Conservation (phyloP, 2,888 invertebrate species). For the Dicranocentrus wangi region DNA sequence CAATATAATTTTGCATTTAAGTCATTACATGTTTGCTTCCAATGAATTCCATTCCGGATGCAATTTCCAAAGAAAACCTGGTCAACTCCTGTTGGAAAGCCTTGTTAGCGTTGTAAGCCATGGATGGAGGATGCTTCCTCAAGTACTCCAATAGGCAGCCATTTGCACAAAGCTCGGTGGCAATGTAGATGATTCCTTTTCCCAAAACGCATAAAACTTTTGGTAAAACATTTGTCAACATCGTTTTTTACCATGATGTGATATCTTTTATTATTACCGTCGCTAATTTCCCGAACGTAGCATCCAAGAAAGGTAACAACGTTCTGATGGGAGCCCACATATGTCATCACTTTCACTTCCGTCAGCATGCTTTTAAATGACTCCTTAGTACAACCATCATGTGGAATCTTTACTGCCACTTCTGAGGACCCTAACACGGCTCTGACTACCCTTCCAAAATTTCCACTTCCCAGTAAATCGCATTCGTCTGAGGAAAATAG, state of each 20-base stretch:
- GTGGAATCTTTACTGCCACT: background rate
- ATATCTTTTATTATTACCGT: too few relatives aligned
- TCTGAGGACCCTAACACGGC: too few relatives aligned
- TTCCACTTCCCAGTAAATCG: background rate
- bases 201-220: background rate
- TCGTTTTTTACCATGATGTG: too few relatives aligned
- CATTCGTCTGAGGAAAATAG: background rate
- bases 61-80: slow-evolving; percentile 1
- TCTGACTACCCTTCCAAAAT: background rate
- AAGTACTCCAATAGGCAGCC: background rate
- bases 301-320: slow-evolving; percentile 14
- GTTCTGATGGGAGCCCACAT: slow-evolving; percentile 12
- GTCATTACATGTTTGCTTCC: background rate
- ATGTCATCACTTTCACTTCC: slow-evolving; percentile 18
- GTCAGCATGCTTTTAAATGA: slow-evolving; percentile 5
- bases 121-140: too few relatives aligned
- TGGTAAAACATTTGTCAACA: too few relatives aligned
- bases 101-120: too few relatives aligned
- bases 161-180: slow-evolving; percentile 4
- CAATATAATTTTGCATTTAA: background rate
- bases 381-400: background rate
- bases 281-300: background rate
- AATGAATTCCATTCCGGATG: slow-evolving; percentile 18
- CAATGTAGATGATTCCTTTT: background rate
- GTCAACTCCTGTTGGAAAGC: background rate